Percentiles rank a stretch among this genome's conserved stretches.
Conservation (phyloP, 2,113 vertebrate genomes). For the Furnarius figulus region DNA sequence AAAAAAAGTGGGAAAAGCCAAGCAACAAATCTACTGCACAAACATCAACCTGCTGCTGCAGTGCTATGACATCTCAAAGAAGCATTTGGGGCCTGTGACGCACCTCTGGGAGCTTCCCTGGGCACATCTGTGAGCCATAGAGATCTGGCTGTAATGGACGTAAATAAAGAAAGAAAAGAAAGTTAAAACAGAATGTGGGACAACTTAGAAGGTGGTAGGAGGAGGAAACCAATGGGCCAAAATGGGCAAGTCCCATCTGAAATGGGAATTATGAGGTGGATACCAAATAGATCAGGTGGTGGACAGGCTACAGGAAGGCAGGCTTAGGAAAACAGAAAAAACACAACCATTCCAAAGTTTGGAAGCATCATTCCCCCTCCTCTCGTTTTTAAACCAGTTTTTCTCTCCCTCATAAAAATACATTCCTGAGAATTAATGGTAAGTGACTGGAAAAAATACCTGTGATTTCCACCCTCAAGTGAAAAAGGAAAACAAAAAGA, state of each 20-base stretch:
- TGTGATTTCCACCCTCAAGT: neutral
- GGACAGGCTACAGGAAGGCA: constrained; percentile 68
- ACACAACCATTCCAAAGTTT: constrained; percentile 63
- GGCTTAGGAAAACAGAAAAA: constrained; percentile 69
- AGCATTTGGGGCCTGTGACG: constrained; percentile 83
- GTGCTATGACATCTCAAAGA: constrained; percentile 84
- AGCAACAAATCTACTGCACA: constrained; percentile 84
- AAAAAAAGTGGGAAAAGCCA: constrained; percentile 79
- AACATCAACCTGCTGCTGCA: constrained; percentile 82
- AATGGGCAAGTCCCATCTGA: constrained; percentile 66
- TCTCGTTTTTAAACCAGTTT: constrained; percentile 31
- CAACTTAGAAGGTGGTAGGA: constrained; percentile 80
- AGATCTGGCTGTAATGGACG: constrained; percentile 87
- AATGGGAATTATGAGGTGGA: constrained; percentile 49
- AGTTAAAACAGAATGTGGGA: constrained; percentile 87
- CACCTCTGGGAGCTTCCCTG: constrained; percentile 86
- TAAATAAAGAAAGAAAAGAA: constrained; percentile 91
- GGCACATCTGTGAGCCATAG: constrained; percentile 87
- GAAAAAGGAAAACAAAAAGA: neutral
- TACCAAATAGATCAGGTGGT: constrained; percentile 44
- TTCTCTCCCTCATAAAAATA: constrained; percentile 22
- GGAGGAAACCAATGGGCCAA: constrained; percentile 71
- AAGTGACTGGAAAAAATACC: constrained; percentile 16
- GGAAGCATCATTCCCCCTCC: constrained; percentile 61
- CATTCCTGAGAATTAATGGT: constrained; percentile 22